phyloP scores from a whole-genome alignment of 2,888 invertebrate species.

The Erebia ligea region DNA sequence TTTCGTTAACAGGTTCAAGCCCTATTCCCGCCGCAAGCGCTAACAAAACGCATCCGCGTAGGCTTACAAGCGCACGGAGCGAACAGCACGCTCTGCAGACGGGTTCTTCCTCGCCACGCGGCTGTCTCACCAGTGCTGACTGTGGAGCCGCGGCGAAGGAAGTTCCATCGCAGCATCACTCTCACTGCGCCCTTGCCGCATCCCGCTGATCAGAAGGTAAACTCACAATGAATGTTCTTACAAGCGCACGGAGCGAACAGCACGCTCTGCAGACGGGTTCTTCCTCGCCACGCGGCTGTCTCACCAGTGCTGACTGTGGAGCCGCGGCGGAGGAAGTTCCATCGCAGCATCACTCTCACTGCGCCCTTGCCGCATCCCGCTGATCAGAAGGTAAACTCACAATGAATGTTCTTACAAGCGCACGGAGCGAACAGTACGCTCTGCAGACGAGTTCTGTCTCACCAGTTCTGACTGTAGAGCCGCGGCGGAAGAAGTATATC shows the following conservation, averaged over 20 bases:
- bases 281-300: slow-evolving; percentile 98
- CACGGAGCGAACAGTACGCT: too few species aligned
- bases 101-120: slow-evolving; percentile 96
- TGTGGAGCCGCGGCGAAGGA: slow-evolving; percentile 97
- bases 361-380: slow-evolving; percentile 88
- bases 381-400: slow-evolving; percentile 43
- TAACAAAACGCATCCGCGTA: slow-evolving; percentile 99
- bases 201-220: slow-evolving; percentile 45
- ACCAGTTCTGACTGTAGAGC: too few species aligned
- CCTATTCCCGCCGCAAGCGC: slow-evolving; percentile 95
- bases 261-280: slow-evolving; percentile 91
- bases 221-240: too few species aligned
- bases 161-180: slow-evolving; percentile 99
- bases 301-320: slow-evolving; percentile 99
- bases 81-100: slow-evolving; percentile 90
- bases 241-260: slow-evolving; percentile 97
- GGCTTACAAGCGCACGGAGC: slow-evolving; percentile 99
- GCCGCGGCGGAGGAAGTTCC: slow-evolving; percentile 98
- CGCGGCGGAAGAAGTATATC: too few species aligned
- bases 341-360: slow-evolving; percentile 98
- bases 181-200: slow-evolving; percentile 93
- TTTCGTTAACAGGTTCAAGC: slow-evolving; percentile 83
- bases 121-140: slow-evolving; percentile 99
- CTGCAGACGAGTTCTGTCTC: too few species aligned
- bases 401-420: too few species aligned